Evolutionary conservation across 2,113 vertebrate genomes (phyloP).

Genomic region (Nycticorax nycticorax): DNA sequence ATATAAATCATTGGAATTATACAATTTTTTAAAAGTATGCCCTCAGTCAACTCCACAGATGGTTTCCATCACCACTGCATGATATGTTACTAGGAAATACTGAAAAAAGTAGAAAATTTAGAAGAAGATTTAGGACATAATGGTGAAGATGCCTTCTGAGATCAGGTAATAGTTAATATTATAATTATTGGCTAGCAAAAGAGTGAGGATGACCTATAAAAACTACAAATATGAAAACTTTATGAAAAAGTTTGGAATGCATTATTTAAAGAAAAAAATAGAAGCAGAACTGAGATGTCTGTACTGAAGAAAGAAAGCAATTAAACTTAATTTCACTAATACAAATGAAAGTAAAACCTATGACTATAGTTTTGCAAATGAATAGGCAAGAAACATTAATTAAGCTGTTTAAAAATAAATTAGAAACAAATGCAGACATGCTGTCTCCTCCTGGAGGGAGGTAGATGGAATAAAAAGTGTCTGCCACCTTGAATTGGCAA

Average conservation of each 20-base stretch:
- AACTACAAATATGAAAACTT: neutral
- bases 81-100: neutral
- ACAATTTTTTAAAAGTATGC: neutral
- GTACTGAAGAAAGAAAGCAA: neutral
- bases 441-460: neutral
- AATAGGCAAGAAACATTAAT: neutral
- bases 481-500: neutral
- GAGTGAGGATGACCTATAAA: neutral
- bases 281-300: neutral
- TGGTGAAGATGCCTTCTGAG: neutral
- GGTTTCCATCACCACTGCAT: neutral
- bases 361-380: neutral
- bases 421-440: neutral
- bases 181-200: neutral
- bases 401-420: conserved; percentile 32
- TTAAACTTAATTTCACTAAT: neutral
- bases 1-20: neutral
- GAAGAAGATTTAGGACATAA: neutral
- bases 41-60: neutral
- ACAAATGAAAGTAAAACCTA: neutral
- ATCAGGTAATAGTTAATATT: neutral
- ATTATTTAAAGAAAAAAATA: neutral
- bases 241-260: neutral
- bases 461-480: neutral
- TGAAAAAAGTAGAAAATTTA: neutral